Base-by-base conservation (phyloP, 2,888 invertebrate species). In the Tanytarsus gracilentus region DNA sequence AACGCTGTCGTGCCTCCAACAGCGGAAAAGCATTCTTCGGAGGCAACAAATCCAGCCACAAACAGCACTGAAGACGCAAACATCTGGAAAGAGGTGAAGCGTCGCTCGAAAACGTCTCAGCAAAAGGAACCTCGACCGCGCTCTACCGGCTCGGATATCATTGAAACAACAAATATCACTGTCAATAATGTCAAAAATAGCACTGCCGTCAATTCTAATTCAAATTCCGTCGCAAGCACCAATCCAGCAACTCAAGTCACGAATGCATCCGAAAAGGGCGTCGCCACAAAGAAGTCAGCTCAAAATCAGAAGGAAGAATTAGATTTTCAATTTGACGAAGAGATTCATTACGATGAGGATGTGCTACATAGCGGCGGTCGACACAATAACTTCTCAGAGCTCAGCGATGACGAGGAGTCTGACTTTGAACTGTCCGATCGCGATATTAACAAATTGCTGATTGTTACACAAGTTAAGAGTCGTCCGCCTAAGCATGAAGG, bases 241-340 rank as follows among this genome's bases (percentile, higher is more conserved):
- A n/a, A n/a, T n/a, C n/a, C n/a, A n/a, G n/a, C n/a, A n/a, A n/a
- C 16, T 39, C 27, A 16, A 21, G 1, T 11, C 7, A 1, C 5
- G n/a, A 36, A 23, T 14, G 25, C 9, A 14, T 2, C 26, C 26
- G 6, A 8, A 18, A 3, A 29, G 4, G 30, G 6, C 18, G 23
- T 16, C 7, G 18, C 44, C 21, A 25, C 27, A 11, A 18, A 26
- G 6, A 18, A n/a, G 26, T 1, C 3, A 27, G 33, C 5, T 63
- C 64, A 66, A 66, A 64, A 59, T 74, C 73, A n/a, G 70, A 79
- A 83, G 64, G 94, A 95, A 74, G 95, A 95, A 71, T 76, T 96
- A 65, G 93, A 95, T 73, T 98, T 98, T 76, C 91, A 94, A 76
- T 92, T 98, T 71, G 97, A 98, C 70, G 97, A 97, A 76, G 55